Conservation (phyloP, 2,113 vertebrate species). For the Nesogale talazaci region DNA sequence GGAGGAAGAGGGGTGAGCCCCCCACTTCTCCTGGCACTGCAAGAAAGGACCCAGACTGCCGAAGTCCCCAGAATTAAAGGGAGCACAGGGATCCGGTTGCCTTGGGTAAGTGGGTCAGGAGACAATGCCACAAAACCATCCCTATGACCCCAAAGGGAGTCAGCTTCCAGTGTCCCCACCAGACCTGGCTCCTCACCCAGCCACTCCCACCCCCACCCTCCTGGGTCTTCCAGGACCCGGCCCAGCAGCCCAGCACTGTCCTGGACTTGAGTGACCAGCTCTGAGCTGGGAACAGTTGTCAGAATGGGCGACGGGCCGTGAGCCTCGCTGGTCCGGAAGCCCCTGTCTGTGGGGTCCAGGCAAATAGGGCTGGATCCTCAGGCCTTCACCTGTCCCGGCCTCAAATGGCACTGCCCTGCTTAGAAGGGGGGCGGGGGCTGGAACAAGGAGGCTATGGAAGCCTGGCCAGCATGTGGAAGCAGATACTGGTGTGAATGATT, state of each 20-base stretch:
- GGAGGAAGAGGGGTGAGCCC: conserved; percentile 52
- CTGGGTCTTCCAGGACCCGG: not conserved
- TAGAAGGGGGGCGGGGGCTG: not conserved
- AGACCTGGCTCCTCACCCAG: conserved; percentile 61
- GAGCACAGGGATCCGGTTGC: conserved; percentile 64
- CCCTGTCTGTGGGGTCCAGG: not conserved
- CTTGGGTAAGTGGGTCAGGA: conserved; percentile 68
- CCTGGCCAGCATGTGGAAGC: fast-evolving
- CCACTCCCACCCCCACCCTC: not conserved
- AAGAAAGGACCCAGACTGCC: conserved; percentile 45
- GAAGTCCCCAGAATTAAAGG: conserved; percentile 62
- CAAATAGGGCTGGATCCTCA: not conserved
- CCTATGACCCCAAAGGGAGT: conserved; percentile 62
- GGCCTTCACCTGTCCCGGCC: no score
- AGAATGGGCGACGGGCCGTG: not conserved
- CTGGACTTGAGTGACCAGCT: not conserved
- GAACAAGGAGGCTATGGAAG: fast-evolving
- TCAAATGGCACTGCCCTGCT: not conserved
- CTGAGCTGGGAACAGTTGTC: not conserved
- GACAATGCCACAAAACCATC: conserved; percentile 64
- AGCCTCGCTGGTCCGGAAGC: not conserved
- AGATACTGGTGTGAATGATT: not conserved
- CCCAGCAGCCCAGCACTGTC: not conserved
- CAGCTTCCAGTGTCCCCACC: conserved; percentile 68
- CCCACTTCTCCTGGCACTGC: conserved; percentile 60